These are phyloP conservation scores for Ceyx melanurus DNA, from an alignment of 2,113 vertebrate species.

Conservation along the genomic window DNA sequence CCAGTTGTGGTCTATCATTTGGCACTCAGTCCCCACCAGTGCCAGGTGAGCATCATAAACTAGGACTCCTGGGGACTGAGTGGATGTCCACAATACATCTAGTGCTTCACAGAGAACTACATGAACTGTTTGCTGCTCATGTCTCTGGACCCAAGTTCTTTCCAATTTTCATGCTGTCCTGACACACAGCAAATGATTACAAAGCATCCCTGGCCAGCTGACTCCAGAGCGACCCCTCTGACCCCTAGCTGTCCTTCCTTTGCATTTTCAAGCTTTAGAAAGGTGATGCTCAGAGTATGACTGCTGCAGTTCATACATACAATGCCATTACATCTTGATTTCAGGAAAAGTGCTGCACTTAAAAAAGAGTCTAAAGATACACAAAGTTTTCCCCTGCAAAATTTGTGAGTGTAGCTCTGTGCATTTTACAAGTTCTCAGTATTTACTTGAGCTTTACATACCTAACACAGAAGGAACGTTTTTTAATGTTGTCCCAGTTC, in stretches of 20 bases:
- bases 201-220: neutral
- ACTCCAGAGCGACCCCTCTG: neutral
- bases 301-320: neutral
- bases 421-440: neutral
- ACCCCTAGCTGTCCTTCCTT: rapidly evolving
- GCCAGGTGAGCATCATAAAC: neutral
- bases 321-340: neutral
- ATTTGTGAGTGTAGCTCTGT: neutral
- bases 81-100: rapidly evolving
- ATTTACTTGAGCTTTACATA: neutral
- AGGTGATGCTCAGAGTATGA: neutral
- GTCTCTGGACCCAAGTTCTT: neutral
- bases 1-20: neutral
- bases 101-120: neutral
- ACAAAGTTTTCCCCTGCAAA: neutral
- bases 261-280: neutral
- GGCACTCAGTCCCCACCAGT: neutral
- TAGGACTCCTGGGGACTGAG: neutral
- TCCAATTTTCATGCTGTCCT: neutral
- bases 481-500: neutral
- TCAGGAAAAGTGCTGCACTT: neutral
- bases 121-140: neutral
- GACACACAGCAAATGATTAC: neutral
- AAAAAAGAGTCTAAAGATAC: neutral
- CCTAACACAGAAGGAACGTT: neutral